Base-by-base conservation (phyloP, 2,888 invertebrate genomes). In the Lasius fuliginosus region DNA sequence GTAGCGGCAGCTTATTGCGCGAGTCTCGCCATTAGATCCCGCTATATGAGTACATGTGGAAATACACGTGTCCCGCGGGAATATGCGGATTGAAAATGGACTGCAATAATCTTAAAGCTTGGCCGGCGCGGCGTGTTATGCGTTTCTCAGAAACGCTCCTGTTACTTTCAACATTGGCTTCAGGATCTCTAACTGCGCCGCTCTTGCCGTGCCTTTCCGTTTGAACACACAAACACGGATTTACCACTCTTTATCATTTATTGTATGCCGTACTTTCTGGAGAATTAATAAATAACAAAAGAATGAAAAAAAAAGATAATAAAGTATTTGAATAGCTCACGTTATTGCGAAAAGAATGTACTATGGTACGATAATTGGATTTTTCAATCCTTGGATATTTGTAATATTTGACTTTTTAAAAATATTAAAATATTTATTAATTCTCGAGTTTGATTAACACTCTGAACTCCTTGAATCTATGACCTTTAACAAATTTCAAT, bases 61-160 rank as follows among this genome's bases (percentile, higher is more conserved):
- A 73, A 65, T 73, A 60, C 73, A 62, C 58, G 71, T 74, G 81
- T 74, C 81, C 77, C 75, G 58, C 49, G 85, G 75, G 82, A 83
- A 85, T 83, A 69, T 71, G 81, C 71, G 90, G 83, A 90, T 90
- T 86, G 89, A 90, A 90, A 89, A 88, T 85, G 86, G 85, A 85
- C 88, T 84, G 90, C 85, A 86, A 90, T 88, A 88, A 90, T 83
- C 87, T 85, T 89, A 86, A 90, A 90, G 85, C 82, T 81, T 30
- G 40, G 64, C 56, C 67, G 23, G 46, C 58, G 67, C 82, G 82
- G 68, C 53, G 69, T 74, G 85, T 85, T 89, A 87, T 85, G 86
- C 84, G 84, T 82, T 90, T 85, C 88, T 88, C 84, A 77, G 71
- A 86, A 83, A 60, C 62, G 58, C 73, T 79, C 65, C 60, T 60